These are phyloP conservation scores for Azorinus chamasolen DNA, from an alignment of 2,888 invertebrate species.

Conservation along the genomic window DNA sequence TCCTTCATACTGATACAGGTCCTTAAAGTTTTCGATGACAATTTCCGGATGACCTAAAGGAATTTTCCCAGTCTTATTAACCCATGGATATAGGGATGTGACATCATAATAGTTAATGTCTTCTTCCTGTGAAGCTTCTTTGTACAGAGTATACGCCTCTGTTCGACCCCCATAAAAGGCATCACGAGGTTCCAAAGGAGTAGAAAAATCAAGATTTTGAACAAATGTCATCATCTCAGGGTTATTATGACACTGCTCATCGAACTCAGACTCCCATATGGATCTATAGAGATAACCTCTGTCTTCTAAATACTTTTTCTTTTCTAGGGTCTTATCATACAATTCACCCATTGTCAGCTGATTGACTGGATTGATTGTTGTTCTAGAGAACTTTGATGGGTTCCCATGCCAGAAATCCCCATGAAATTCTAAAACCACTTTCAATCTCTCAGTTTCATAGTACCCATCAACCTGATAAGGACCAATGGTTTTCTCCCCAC, in stretches of 20 bases:
- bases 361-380: slow-evolving; percentile 35
- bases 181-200: no score
- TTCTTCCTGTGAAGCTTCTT: slow-evolving; percentile 47
- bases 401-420: slow-evolving; percentile 51
- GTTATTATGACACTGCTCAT: no score
- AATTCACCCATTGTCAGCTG: slow-evolving; percentile 42
- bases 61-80: slow-evolving; percentile 63
- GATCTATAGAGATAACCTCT: no score
- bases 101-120: no score
- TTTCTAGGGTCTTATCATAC: slow-evolving; percentile 38
- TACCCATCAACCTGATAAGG: slow-evolving; percentile 42
- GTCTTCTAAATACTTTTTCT: slow-evolving; percentile 31
- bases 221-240: no score
- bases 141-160: slow-evolving; percentile 67
- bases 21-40: slow-evolving; percentile 65
- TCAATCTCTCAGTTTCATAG: slow-evolving; percentile 21
- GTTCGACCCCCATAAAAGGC: slow-evolving; percentile 76
- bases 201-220: no score
- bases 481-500: slow-evolving; percentile 44
- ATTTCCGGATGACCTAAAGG: slow-evolving; percentile 73
- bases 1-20: no score
- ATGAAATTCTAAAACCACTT: slow-evolving; percentile 44
- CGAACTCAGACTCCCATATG: no score
- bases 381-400: slow-evolving; percentile 17
- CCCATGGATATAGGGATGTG: slow-evolving; percentile 27